Evolutionary conservation across 2,113 vertebrate genomes (phyloP).

Genomic region (Genyomyrus donnyi): DNA sequence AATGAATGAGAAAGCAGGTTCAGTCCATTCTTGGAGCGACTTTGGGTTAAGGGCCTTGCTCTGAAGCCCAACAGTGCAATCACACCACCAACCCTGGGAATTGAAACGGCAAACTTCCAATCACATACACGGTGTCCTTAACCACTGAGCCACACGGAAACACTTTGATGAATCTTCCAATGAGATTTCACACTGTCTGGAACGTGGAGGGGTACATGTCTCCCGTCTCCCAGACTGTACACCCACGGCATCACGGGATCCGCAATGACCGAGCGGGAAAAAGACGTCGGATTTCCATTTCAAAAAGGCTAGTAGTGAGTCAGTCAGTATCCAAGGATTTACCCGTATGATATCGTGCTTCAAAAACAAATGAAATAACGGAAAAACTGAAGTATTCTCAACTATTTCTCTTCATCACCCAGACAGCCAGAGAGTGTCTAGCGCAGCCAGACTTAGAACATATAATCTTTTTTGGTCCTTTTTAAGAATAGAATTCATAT

Average conservation of each 20-base stretch:
- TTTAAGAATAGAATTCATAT: background rate
- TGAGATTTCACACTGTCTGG: background rate
- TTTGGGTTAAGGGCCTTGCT: background rate
- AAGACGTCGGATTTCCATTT: background rate
- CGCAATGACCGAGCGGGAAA: background rate
- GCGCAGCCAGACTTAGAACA: background rate
- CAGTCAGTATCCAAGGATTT: constrained; percentile 1
- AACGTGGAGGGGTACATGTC: background rate
- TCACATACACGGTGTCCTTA: background rate
- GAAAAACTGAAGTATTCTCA: background rate
- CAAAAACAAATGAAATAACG: background rate
- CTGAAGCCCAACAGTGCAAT: background rate
- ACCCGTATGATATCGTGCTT: background rate
- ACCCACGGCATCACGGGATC: background rate
- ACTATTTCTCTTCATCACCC: background rate
- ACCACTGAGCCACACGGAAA: background rate
- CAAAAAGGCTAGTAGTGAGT: background rate
- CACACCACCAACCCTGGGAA: background rate
- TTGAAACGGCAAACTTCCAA: background rate
- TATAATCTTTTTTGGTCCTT: background rate
- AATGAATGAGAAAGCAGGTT: background rate
- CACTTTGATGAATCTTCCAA: background rate
- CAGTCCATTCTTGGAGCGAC: background rate
- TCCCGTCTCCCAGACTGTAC: background rate
- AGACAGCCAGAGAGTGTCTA: background rate